Base-by-base conservation (phyloP, 1,140 invertebrate genomes). In the Latrodectus geometricus region DNA sequence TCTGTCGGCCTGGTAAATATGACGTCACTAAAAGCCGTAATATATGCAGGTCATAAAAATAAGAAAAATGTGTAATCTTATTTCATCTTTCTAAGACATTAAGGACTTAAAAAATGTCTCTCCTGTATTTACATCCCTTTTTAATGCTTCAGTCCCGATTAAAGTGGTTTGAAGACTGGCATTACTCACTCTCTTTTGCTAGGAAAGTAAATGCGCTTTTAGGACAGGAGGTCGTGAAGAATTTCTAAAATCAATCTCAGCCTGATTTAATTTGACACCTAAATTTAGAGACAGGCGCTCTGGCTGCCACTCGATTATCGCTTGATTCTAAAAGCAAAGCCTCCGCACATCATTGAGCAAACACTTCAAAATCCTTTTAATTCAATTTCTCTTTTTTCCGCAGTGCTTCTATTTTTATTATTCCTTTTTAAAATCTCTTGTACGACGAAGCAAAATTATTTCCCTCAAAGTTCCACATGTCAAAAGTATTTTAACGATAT, bases 161-260 rank as follows among this genome's bases (percentile, higher is more conserved):
- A 83, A 83, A 83, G 49, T 54, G 65, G 80, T 74, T 48, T 49
- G 23, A 74, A 61, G 70, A n/a, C 23, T 12, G 8, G 80, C 56
- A n/a, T 35, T 23, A n/a, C 70, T 15, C 48, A 14, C 14, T 65
- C 56, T 74, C 65, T 74, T 74, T 50, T 15, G 15, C 35, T 21
- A 65, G 54, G 35, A 35, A 35, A 74, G 69, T 74, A 83, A 83
- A 83, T 83, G 70, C n/a, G 54, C 80, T 83, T 83, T 83, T n/a
- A 69, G 52, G 80, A 83, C 80, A 21, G 74, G 74, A 74, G 80
- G 52, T 83, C 80, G 54, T 49, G 70, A 61, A 61, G 21, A 70
- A 79, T 74, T 83, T 61, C 52, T 69, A 83, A 83, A 83, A 83
- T 83, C 80, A 83, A 83, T 83, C 80, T 83, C 54, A 65, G 80